These are phyloP conservation scores for Ochropleura leucogaster DNA, from an alignment of 2,888 invertebrate species.

Conservation along the genomic window DNA sequence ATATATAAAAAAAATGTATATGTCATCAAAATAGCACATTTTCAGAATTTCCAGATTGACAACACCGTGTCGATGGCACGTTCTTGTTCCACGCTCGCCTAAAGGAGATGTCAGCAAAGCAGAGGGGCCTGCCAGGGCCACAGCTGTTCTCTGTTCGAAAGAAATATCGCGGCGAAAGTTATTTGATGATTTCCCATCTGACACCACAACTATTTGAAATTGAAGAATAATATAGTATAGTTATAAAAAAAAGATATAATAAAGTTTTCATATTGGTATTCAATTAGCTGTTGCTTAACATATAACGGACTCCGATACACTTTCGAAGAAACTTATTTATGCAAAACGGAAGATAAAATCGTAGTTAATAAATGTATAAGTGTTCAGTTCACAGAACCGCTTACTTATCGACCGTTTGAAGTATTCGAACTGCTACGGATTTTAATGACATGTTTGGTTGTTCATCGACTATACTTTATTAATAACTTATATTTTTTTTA, in stretches of 20 bases:
- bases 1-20: no score
- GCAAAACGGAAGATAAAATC: constrained; percentile 30
- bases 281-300: background rate
- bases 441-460: constrained; percentile 26
- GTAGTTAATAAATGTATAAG: constrained; percentile 36
- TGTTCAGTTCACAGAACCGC: constrained; percentile 7
- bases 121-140: no score
- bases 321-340: constrained; percentile 35
- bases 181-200: background rate
- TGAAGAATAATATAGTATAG: no score
- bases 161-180: no score
- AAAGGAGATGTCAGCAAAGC: no score
- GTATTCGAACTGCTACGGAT: constrained; percentile 10
- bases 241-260: no score
- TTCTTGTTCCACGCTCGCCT: no score
- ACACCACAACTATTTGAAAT: background rate
- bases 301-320: constrained; percentile 10
- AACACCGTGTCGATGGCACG: no score
- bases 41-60: background rate
- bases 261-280: background rate
- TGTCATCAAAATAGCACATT: no score
- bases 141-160: no score
- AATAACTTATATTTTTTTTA: background rate
- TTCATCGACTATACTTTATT: background rate
- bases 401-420: constrained; percentile 30